A percentile compares a stretch with the other conserved stretches of the same genome.
These are phyloP conservation scores for Drosophila infuscata DNA, from an alignment of 2,888 invertebrate species.

Conservation along the genomic window DNA sequence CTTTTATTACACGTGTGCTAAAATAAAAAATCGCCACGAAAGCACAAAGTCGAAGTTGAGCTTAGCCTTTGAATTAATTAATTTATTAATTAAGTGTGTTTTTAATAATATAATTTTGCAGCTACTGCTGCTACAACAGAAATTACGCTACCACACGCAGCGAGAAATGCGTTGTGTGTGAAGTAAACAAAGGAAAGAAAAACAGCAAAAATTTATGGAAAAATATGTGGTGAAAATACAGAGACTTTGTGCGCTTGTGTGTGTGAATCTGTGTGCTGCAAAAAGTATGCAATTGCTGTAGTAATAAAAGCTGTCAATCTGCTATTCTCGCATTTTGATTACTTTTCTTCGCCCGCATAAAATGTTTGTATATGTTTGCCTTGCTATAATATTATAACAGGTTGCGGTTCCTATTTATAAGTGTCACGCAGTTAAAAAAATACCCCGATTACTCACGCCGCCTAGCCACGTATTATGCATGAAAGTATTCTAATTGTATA, in stretches of 20 bases:
- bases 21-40: slow-evolving; percentile 59
- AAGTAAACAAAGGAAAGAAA: slow-evolving; percentile 70
- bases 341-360: slow-evolving; percentile 44
- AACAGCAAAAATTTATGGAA: slow-evolving; percentile 39
- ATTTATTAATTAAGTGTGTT: slow-evolving; percentile 25
- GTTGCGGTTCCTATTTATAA: slow-evolving; percentile 68
- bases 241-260: slow-evolving; percentile 16
- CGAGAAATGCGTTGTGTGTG: slow-evolving; percentile 24
- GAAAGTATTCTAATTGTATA: slow-evolving; percentile 8
- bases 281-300: slow-evolving; percentile 18
- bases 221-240: slow-evolving; percentile 9
- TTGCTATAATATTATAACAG: slow-evolving; percentile 49
- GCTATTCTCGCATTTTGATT: slow-evolving; percentile 19
- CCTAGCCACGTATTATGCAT: slow-evolving; percentile 56
- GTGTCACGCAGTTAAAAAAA: slow-evolving; percentile 11
- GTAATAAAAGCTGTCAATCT: slow-evolving; percentile 8
- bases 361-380: slow-evolving; percentile 16
- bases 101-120: slow-evolving; percentile 15
- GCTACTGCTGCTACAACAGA: not conserved
- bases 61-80: slow-evolving; percentile 36
- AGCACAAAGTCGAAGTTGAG: slow-evolving; percentile 56
- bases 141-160: slow-evolving; percentile 23
- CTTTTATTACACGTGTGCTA: slow-evolving; percentile 54
- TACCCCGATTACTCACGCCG: slow-evolving; percentile 41
- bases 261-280: slow-evolving; percentile 23